Evolutionary conservation across 2,888 invertebrate genomes (phyloP), one percentile per base, ranked within the genome.

Genomic region (Lithophane semibrunnea): DNA sequence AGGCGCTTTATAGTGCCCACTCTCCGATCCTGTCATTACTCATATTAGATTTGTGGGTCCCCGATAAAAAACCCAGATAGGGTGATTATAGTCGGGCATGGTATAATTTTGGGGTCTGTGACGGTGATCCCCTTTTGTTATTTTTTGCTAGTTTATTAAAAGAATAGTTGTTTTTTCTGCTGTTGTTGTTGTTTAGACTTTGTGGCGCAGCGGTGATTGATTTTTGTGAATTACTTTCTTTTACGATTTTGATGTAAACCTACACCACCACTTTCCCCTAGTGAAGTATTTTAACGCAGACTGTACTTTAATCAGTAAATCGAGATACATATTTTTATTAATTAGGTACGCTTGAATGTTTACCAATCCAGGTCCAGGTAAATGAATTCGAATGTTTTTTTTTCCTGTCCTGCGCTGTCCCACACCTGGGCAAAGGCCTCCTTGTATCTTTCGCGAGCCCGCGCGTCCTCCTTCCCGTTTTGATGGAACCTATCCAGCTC

Each of bases 11-110:
- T 87, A 89, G 89, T 84, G 85, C 88, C 91, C 84, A 90, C 89
- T 89, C 90, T 87, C 88, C 92, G 90, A 93, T 93, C 91, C 95
- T 90, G 90, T 95, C 94, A 95, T 95, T 95, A 95, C 93, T 91
- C 91, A 91, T 94, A 94, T 95, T 94, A 95, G 95, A 95, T 95
- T 93, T 94, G 94, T 94, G 94, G 94, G 86, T 73, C 86, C 85
- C 80, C 88, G 93, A 92, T 94, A 95, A 94, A 95, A 95, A 95
- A 92, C 90, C 87, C 88, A 75, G 91, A 93, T 93, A 92, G 92
- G 91, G 92, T 94, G 94, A 94, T 95, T 94, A 94, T 93, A 93
- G 93, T 86, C 90, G 90, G 85, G 89, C 85, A 75, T 73, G 80
- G 88, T 92, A 71, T 95, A 95, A 95, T 94, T 92, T 93, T 86